Base-by-base conservation (phyloP, 2,797 vertebrate species). In the Cygnus olor region DNA sequence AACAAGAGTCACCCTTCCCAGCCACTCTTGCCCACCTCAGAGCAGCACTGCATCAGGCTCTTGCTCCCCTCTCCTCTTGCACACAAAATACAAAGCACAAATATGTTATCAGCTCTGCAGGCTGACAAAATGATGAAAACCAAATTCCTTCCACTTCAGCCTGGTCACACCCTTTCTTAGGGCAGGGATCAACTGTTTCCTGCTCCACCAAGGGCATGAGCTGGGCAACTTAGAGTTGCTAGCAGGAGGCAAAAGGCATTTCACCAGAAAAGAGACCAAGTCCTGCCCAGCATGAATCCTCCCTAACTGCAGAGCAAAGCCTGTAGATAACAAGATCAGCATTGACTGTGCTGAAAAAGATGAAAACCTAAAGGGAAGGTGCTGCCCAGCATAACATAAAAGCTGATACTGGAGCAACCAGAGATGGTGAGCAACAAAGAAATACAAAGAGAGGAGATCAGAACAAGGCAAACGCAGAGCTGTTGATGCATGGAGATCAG, bases 191-290 rank as follows among this genome's bases (percentile, higher is more conserved):
- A 25, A 0, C 15, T 5, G 11, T 49, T 77, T 47, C 34, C 32
- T 38, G 22, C 47, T 36, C 1, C 0, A 12, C 38, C 47, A 66
- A 36, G n/a, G 30, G 54, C 57, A 66, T 0, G 1, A 10, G 20
- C 53, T 45, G 61, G 28, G 13, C 21, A 70, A 63, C 3, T 18
- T 5, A 34, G 47, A 42, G 34, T 1, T 30, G 69, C 64, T 42
- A 66, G 17, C 11, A 14, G 42, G 36, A 85, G 42, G 22, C 87
- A 56, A 22, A n/a, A 89, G 13, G 22, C 12, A 16, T 30, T 79
- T 64, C 53, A 44, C 6, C 77, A 61, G 15, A 0, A 0, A 1
- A 45, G 30, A 16, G 57, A 28, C 25, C 28, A 60, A 51, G 20
- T 14, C 56, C 36, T 19, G 36, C 36, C 54, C 77, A 14, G 4